Evolutionary conservation across 23 tunicate species (phyloP), one percentile per base, ranked within the genome.

Genomic region (Styela clava): DNA sequence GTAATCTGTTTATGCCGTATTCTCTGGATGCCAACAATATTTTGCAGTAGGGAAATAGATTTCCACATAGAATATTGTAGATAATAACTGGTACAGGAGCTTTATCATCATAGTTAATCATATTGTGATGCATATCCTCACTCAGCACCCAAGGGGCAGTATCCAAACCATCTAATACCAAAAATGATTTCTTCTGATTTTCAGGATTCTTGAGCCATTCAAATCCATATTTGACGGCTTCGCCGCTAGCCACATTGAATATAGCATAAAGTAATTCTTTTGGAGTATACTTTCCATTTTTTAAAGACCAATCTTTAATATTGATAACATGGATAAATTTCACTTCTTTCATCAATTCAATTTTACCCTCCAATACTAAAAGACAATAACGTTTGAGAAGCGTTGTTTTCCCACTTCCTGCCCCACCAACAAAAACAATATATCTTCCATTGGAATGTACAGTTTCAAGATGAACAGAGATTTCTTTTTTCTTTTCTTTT

Each of bases 361-460:
- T 74, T 22, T n/a, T n/a, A n/a, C n/a, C n/a, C n/a, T 74, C n/a
- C 0, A 74, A 34, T 0, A 32, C 79, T 52, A 74, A 18, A 1
- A 31, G 16, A 19, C 19, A 22, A 32, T 74, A 74, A 18, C 79
- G 52, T 30, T 1, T 1, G 30, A 32, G 24, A 0, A 74, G 1
- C 31, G 79, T 74, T 34, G 79, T 74, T 1, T 74, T 74, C 0
- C 79, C 79, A 24, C 79, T 74, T 74, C 79, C 79, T 1, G 79
- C 79, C 16, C 34, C 79, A 23, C 79, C 79, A 19, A 74, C 79
- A 51, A 74, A 22, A 18, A 74, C 16, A 19, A 74, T 52, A 74
- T 74, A 74, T 74, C 79, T 27, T 20, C 79, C 79, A 24, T 74
- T 51, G 52, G 30, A 24, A 32, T 74, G 79, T 0, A 74, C 33